Conservation (phyloP, 2,888 invertebrate genomes). For the Melanargia galathea region DNA sequence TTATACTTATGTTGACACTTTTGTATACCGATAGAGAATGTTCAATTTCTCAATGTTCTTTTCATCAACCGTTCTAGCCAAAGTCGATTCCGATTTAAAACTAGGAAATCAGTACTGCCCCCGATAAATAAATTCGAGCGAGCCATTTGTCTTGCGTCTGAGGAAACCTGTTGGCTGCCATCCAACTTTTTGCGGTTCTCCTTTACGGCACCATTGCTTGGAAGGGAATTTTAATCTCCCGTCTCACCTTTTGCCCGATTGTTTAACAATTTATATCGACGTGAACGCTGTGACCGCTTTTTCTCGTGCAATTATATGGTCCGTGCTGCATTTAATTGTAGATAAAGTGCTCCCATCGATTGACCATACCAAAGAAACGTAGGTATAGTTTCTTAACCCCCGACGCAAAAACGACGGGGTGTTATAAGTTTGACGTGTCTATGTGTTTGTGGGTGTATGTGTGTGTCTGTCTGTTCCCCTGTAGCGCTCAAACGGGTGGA, state of each 20-base stretch:
- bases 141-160: constrained; percentile 56
- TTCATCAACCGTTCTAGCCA: background rate
- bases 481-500: too few relatives aligned
- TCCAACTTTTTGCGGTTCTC: constrained; percentile 61
- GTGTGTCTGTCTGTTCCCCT: too few relatives aligned
- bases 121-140: constrained; percentile 64
- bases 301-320: constrained; percentile 39
- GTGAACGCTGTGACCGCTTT: constrained; percentile 40
- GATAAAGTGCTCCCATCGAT: background rate
- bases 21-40: too few relatives aligned
- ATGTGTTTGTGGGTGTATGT: too few relatives aligned
- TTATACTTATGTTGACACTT: too few relatives aligned
- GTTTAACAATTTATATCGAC: constrained; percentile 45
- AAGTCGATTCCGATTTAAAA: constrained; percentile 24
- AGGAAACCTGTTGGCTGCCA: constrained; percentile 63
- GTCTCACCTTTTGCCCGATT: constrained; percentile 50
- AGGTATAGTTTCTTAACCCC: background rate
- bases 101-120: constrained; percentile 56
- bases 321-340: constrained; percentile 35
- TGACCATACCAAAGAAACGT: background rate
- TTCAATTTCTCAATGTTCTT: constrained; percentile 6
- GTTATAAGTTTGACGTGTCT: too few relatives aligned
- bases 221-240: constrained; percentile 64
- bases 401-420: too few relatives aligned
- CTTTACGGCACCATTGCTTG: constrained; percentile 54